These are phyloP conservation scores for Macroglossus sobrinus DNA, from an alignment of 2,113 vertebrate species.

Conservation along the genomic window DNA sequence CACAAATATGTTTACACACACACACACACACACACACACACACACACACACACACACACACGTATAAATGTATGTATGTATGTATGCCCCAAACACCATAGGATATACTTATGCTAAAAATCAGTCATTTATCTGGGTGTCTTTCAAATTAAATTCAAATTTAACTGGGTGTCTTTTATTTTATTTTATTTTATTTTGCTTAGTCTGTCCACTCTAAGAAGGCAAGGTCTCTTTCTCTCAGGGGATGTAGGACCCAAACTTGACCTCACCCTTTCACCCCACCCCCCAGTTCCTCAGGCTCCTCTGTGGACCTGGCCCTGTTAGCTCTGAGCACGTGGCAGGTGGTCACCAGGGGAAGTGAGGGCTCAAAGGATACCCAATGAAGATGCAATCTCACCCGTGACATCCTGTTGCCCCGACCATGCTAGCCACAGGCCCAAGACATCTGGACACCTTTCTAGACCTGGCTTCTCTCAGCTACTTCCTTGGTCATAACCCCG, in stretches of 20 bases:
- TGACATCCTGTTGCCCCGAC: background rate
- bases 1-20: background rate
- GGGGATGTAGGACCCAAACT: background rate
- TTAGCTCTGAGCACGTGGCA: background rate
- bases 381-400: background rate
- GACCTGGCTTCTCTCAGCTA: background rate
- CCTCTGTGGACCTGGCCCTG: background rate
- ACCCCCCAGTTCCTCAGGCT: background rate
- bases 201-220: background rate
- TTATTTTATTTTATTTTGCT: background rate
- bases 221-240: background rate
- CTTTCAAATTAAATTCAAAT: conserved; percentile 24
- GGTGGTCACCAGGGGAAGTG: background rate
- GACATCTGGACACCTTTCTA: background rate
- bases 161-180: background rate
- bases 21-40: too few species aligned
- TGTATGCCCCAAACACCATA: background rate
- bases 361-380: background rate
- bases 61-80: too few species aligned
- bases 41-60: too few species aligned
- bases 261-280: background rate
- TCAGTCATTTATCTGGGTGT: background rate
- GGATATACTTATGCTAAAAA: background rate
- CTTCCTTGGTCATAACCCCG: background rate
- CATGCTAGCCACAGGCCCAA: background rate